Percentiles rank a stretch among this genome's conserved stretches.
Conservation (phyloP, 92 coral and sea anemone species). For the Palythoa grandiflora region DNA sequence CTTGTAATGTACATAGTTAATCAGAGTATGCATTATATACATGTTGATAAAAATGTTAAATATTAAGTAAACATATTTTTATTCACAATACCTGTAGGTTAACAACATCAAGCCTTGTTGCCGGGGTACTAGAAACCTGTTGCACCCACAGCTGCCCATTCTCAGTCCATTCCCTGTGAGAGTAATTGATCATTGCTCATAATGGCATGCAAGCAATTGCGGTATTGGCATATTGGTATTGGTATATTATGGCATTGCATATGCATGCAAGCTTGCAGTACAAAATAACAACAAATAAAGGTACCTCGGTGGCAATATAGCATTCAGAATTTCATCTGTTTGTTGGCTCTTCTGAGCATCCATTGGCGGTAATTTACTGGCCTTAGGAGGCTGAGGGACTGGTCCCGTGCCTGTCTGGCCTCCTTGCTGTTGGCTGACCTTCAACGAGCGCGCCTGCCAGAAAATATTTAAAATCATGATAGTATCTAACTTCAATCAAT, state of each 20-base stretch:
- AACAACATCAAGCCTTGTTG: slow-evolving; percentile 96
- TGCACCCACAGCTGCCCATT: slow-evolving; percentile 99
- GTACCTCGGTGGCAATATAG: slow-evolving; percentile 97
- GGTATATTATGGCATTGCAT: no score
- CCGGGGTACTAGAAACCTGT: slow-evolving; percentile 98
- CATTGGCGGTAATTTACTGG: slow-evolving; percentile 88
- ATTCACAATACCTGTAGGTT: slow-evolving; percentile 81
- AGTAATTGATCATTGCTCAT: no score
- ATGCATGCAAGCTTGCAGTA: not conserved
- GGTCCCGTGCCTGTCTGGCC: slow-evolving; percentile 80
- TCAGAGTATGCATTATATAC: no score
- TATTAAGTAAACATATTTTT: no score
- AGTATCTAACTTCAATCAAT: not conserved
- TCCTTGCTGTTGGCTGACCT: slow-evolving; percentile 95
- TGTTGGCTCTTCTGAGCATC: slow-evolving; percentile 98
- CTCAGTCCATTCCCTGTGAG: slow-evolving; percentile 93
- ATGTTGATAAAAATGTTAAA: no score
- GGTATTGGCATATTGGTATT: no score
- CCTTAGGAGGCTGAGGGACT: slow-evolving; percentile 93
- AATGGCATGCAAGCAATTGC: no score
- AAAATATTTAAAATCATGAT: not conserved
- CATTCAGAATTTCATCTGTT: slow-evolving; percentile 97
- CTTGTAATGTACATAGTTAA: no score
- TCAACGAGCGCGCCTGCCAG: slow-evolving; percentile 90
- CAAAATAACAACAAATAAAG: no score